phyloP scores from a whole-genome alignment of 1,140 invertebrate genomes.

The Vanessa atalanta region DNA sequence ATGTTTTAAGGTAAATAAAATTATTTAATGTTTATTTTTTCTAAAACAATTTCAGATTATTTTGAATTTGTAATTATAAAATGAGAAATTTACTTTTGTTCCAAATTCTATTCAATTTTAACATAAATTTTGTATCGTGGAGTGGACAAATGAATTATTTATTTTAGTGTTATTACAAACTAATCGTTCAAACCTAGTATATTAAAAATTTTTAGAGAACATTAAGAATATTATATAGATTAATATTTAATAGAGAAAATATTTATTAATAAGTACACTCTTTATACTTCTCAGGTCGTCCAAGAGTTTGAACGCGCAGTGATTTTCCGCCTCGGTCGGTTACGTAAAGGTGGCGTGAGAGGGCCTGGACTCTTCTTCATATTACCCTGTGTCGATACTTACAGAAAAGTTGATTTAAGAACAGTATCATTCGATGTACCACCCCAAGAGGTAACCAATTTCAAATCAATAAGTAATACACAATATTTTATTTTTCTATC shows the following conservation, averaged over 20 bases:
- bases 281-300: conserved; percentile 85
- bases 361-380: conserved; percentile 95
- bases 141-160: too few species aligned
- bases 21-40: not conserved
- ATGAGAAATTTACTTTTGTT: too few species aligned
- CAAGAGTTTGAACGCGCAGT: conserved; percentile 95
- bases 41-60: too few species aligned
- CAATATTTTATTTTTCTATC: too few species aligned
- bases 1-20: conserved; percentile 85
- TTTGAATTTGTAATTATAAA: too few species aligned
- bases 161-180: too few species aligned
- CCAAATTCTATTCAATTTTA: too few species aligned
- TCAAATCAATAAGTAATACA: not conserved
- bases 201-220: too few species aligned
- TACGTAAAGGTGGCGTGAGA: conserved; percentile 90
- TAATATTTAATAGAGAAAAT: not conserved
- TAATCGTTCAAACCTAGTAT: too few species aligned
- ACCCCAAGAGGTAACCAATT: conserved; percentile 75
- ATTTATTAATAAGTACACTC: not conserved
- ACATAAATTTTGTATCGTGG: too few species aligned
- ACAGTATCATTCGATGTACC: conserved; percentile 84
- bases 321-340: conserved; percentile 92
- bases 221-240: too few species aligned
- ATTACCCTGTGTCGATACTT: conserved; percentile 94
- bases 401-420: conserved; percentile 92